These are phyloP conservation scores for Tachycineta bicolor DNA, from an alignment of 2,113 vertebrate species.

Conservation along the genomic window DNA sequence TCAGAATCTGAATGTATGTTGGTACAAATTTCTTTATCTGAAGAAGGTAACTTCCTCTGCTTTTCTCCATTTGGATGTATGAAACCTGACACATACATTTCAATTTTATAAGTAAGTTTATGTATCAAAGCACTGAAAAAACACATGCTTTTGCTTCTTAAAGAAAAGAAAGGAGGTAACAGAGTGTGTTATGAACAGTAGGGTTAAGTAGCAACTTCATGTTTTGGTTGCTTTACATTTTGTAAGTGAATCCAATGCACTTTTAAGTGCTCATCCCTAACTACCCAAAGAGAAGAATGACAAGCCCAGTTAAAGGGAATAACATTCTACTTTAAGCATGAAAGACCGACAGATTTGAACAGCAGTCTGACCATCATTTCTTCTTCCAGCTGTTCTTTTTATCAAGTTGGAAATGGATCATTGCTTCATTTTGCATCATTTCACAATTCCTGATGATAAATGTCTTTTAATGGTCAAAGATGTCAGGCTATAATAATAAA, in stretches of 20 bases:
- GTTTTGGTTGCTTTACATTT: background rate
- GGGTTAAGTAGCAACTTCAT: background rate
- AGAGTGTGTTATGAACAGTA: background rate
- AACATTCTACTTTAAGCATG: background rate
- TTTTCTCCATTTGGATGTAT: background rate
- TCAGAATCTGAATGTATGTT: background rate
- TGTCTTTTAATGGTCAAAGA: background rate
- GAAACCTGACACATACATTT: background rate
- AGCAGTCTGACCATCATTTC: background rate
- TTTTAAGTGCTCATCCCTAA: background rate
- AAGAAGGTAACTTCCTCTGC: background rate
- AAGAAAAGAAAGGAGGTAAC: background rate
- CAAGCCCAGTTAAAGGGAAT: background rate
- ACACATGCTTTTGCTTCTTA: background rate
- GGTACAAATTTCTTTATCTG: background rate
- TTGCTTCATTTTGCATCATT: background rate
- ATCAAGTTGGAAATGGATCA: conserved; percentile 6
- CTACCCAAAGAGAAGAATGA: background rate
- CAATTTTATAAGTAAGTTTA: background rate
- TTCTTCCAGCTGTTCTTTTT: background rate
- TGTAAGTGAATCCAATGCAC: background rate
- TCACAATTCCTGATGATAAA: conserved; percentile 8
- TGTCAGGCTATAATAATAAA: background rate
- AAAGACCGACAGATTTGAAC: background rate
- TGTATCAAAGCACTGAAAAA: background rate